Conservation (phyloP, 1,140 invertebrate genomes). For the Temnothorax curvispinosus region DNA sequence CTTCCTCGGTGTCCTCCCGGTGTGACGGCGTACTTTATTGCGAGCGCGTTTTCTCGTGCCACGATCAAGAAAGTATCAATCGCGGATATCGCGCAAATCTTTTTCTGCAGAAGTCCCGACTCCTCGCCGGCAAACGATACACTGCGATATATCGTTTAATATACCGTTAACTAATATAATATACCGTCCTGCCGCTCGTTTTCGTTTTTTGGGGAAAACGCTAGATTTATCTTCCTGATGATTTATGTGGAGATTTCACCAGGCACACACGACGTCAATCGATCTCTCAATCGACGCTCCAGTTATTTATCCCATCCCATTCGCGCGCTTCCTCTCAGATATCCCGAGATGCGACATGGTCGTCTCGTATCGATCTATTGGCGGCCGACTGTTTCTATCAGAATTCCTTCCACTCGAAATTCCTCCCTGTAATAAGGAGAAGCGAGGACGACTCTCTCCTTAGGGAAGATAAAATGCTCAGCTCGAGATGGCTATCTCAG, state of each 20-base stretch:
- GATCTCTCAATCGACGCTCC: conserved; percentile 27
- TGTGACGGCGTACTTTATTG: conserved; percentile 6
- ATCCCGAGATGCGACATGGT: conserved; percentile 39
- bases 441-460: background rate
- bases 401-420: background rate
- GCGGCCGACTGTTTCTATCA: background rate
- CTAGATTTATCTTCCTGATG: background rate
- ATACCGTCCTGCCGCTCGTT: background rate
- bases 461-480: conserved; percentile 25
- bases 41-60: background rate
- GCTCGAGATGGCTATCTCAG: background rate
- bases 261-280: background rate
- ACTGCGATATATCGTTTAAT: background rate
- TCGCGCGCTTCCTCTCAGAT: background rate
- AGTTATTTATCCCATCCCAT: background rate
- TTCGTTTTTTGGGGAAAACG: background rate
- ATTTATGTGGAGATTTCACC: conserved; percentile 32
- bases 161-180: background rate
- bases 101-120: background rate
- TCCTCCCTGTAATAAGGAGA: background rate
- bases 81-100: background rate
- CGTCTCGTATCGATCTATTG: conserved; percentile 2
- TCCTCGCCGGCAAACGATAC: background rate
- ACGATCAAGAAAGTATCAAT: background rate
- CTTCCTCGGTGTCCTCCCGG: background rate